These are phyloP conservation scores for Caenorhabditis latens DNA, from an alignment of 1,140 invertebrate genomes.

Conservation along the genomic window DNA sequence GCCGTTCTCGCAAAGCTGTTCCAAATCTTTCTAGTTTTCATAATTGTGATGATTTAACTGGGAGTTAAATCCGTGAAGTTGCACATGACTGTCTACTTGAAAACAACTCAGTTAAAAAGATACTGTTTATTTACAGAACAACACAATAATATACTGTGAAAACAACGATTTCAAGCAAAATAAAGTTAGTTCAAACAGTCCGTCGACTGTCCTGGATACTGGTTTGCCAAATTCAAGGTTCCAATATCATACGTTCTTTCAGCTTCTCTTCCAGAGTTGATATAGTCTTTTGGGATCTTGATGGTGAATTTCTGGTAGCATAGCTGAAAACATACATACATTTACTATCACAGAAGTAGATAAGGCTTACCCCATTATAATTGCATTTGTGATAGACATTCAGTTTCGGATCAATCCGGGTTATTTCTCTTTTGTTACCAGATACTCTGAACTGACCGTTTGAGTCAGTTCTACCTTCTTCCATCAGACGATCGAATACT, in stretches of 20 bases:
- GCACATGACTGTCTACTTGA: too few species aligned
- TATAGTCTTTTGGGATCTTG: constrained; percentile 73
- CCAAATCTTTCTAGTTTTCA: too few species aligned
- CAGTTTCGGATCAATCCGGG: constrained; percentile 18
- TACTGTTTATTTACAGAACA: not conserved
- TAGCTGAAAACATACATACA: not conserved
- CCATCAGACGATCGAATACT: constrained; percentile 54
- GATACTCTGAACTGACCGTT: constrained; percentile 47
- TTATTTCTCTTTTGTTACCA: constrained; percentile 43
- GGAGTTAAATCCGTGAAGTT: too few species aligned
- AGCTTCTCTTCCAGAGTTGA: constrained; percentile 67
- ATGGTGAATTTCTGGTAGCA: constrained; percentile 68
- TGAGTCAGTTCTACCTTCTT: constrained; percentile 25
- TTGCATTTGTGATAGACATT: constrained; percentile 52
- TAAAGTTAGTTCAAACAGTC: constrained; percentile 70
- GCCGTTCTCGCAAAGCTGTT: too few species aligned
- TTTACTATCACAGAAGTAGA: not conserved
- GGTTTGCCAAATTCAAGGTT: constrained; percentile 70
- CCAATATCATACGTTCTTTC: constrained; percentile 72
- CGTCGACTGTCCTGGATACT: constrained; percentile 70
- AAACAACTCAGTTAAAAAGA: too few species aligned
- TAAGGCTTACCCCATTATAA: constrained; percentile 45
- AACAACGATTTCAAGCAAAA: not conserved
- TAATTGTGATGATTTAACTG: too few species aligned
- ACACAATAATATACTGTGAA: not conserved